Evolutionary conservation across 2,797 vertebrate genomes (phyloP), one percentile per base, ranked within the genome.

Genomic region (Anguilla marmorata): DNA sequence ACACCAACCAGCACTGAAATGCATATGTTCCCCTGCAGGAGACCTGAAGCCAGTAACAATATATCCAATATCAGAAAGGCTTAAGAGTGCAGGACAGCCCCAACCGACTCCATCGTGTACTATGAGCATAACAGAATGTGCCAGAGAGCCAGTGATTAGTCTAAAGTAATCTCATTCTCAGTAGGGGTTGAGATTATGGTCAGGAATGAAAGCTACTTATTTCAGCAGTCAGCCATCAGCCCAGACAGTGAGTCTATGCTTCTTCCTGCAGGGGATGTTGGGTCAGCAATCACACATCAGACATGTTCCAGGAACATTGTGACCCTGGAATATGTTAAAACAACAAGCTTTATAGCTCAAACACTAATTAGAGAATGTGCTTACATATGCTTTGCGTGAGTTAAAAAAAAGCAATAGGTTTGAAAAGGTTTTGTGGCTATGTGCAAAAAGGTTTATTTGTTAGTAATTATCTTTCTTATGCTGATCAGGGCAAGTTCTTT

Each of bases 151-250:
- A n/a, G 21, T 1, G 24, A 48, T 82, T 76, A 50, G 79, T n/a
- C 45, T n/a, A 2, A 30, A 24, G 86, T 83, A 83, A 87, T 87
- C 74, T 82, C 8, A 82, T 82, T 79, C 86, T 12, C 86, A 83
- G 76, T 8, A 16, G 33, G 37, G 56, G 86, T 24, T 5, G 19
- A 87, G 76, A 60, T 41, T 82, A 54, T 54, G 33, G 50, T 24
- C 12, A 85, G 56, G 24, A 85, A 54, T 56, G 54, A 85, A 58
- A 85, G 27, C 56, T 37, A 56, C 30, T 85, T 58, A 56, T 19
- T 58, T 21, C 84, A 56, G 84, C 56, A 8, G 82, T 50, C 50
- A 41, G 56, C 3, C 56, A 27, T 30, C 52, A 85, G 54, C 52
- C 27, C 2, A 76, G 56, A 58, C 52, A 85, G 30, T 5, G 84